These are phyloP conservation scores for Clostera curtula DNA, from an alignment of 2,888 invertebrate species.

Conservation along the genomic window DNA sequence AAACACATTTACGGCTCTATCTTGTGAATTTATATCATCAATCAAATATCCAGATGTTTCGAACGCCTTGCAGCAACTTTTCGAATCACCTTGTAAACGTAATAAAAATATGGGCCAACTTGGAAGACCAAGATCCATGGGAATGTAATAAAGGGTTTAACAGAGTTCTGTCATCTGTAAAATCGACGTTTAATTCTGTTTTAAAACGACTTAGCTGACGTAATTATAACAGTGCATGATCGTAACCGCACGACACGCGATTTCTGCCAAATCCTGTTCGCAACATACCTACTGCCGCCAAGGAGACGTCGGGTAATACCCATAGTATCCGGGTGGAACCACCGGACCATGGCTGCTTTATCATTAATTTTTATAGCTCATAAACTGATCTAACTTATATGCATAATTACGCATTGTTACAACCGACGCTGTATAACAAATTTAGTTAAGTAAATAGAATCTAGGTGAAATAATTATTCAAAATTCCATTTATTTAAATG, in stretches of 20 bases:
- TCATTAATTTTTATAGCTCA: conserved; percentile 18
- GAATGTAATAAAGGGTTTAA: too few relatives aligned
- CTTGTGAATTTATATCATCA: too few relatives aligned
- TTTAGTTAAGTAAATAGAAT: too few relatives aligned
- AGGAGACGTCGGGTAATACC: conserved; percentile 12
- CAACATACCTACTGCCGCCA: conserved; percentile 2
- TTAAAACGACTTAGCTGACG: background rate
- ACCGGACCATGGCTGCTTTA: conserved; percentile 16
- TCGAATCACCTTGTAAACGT: too few relatives aligned
- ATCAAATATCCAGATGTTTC: too few relatives aligned
- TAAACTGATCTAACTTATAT: conserved; percentile 12
- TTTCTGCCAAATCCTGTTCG: background rate
- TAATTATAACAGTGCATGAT: background rate
- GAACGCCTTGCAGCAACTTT: too few relatives aligned
- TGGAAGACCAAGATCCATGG: too few relatives aligned
- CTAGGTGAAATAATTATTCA: too few relatives aligned
- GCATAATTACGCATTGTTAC: conserved; percentile 5
- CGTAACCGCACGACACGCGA: background rate
- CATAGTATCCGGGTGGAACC: conserved; percentile 20
- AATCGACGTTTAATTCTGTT: background rate
- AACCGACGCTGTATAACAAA: background rate
- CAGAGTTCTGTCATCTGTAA: background rate
- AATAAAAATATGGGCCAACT: too few relatives aligned
- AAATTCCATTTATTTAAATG: too few relatives aligned
- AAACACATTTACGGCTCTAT: too few relatives aligned